Base-by-base conservation (phyloP, 2,113 vertebrate genomes). In the Carollia perspicillata region DNA sequence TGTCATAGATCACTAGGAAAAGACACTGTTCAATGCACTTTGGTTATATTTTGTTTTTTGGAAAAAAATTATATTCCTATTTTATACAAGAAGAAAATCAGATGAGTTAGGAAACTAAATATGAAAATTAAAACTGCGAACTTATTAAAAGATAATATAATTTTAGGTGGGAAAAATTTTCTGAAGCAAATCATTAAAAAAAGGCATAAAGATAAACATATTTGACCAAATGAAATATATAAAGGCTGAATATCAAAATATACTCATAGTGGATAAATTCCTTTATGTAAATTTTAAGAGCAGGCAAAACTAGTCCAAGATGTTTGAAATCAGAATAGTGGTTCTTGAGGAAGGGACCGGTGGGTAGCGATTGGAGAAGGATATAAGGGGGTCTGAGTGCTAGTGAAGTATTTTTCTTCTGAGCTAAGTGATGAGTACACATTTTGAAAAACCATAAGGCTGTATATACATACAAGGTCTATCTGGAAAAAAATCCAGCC, bases 261-360 rank as follows among this genome's bases (percentile, higher is more conserved):
- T 44, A 93, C 30, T 71, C 51, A 33, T 83, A 89, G 30, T 49
- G 33, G 58, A 14, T 69, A 77, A 84, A 17, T 77, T 93, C 16
- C 28, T 60, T 95, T 84, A 77, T 35, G 35, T 69, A 89, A 71
- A 93, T 77, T 23, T 55, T 93, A 65, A 84, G 55, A 95, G 51
- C 22, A 86, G 35, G 23, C 65, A 86, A 95, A 91, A 72, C 47
- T 89, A 84, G 30, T 44, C 63, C 65, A 55, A 28, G 18, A 71
- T 65, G 35, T 79, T 17, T 93, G 37, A 95, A 93, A 71, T 84
- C 79, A 47, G 30, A 89, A 72, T 3, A 89, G 44, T 8, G 0
- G 71, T 79, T 84, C 40, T 93, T 89, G 42, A 89, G 30, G 72
- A 84, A 93, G 53, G 35, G 18, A 20, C 58, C 23, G 13, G 14